Percentiles rank a stretch among this genome's conserved stretches.
These are phyloP conservation scores for Trachythela sp. DNA, from an alignment of 64 coral and sea anemone genomes.

Conservation along the genomic window DNA sequence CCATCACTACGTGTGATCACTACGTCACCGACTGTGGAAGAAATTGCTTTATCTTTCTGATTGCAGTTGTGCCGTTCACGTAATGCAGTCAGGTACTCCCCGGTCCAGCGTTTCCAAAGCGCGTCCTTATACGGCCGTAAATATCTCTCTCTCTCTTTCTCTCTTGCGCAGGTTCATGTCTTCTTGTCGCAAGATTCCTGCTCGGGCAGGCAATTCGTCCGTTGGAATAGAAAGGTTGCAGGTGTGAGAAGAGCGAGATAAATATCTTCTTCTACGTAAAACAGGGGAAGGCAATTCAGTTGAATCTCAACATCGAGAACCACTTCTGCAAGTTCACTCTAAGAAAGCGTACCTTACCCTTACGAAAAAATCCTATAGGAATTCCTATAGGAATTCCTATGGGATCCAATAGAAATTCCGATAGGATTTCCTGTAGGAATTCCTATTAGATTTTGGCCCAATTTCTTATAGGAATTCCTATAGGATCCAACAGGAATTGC, in stretches of 20 bases:
- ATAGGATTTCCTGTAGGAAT: too few species aligned
- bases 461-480: too few species aligned
- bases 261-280: background rate
- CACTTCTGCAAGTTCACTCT: too few species aligned
- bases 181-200: background rate
- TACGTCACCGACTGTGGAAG: background rate
- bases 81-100: background rate
- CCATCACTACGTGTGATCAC: background rate
- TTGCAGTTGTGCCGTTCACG: background rate
- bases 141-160: background rate
- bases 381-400: too few species aligned
- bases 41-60: background rate
- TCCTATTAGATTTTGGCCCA: too few species aligned
- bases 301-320: background rate
- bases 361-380: too few species aligned
- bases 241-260: background rate
- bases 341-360: too few species aligned
- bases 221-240: background rate
- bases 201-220: background rate
- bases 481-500: too few species aligned
- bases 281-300: background rate
- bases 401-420: too few species aligned
- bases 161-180: background rate
- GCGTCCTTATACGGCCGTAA: background rate
- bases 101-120: background rate